Conservation (phyloP, 1,140 invertebrate species). For the Hylaeus anthracinus region DNA sequence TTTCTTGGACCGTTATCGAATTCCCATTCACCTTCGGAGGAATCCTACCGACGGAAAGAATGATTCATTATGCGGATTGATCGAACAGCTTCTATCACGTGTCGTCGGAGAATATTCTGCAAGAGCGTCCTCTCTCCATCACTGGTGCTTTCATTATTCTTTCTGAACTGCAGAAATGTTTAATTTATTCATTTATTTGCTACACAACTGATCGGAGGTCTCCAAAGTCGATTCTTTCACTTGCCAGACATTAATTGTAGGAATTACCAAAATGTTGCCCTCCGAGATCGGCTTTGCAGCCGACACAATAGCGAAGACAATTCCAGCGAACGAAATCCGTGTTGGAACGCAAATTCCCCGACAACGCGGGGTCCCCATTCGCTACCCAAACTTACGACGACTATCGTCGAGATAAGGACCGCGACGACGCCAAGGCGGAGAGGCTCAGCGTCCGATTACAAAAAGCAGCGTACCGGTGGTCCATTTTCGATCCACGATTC, state of each 20-base stretch:
- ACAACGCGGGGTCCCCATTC: conserved; percentile 9
- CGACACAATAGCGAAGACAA: not conserved
- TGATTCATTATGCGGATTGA: conserved; percentile 38
- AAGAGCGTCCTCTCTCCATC: too few relatives aligned
- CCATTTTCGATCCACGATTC: conserved; percentile 68
- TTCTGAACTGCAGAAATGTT: not conserved
- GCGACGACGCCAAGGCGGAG: not conserved
- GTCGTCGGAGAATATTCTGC: not conserved
- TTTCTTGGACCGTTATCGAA: conserved; percentile 40
- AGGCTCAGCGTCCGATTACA: conserved; percentile 13
- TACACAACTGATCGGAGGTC: too few relatives aligned
- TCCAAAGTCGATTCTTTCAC: too few relatives aligned
- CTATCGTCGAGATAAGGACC: conserved; percentile 39
- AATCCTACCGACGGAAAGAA: not conserved
- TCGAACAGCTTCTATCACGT: not conserved
- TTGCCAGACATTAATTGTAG: too few relatives aligned
- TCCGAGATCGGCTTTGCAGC: not conserved
- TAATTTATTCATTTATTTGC: too few relatives aligned
- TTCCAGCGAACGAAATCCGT: not conserved
- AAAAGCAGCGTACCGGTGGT: conserved; percentile 68
- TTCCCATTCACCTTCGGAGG: conserved; percentile 32
- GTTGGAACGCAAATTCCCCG: not conserved
- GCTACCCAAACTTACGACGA: conserved; percentile 24
- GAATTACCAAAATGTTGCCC: too few relatives aligned
- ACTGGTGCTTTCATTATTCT: too few relatives aligned